Conservation (phyloP, 2,888 invertebrate genomes). For the Apodemia hepburni region DNA sequence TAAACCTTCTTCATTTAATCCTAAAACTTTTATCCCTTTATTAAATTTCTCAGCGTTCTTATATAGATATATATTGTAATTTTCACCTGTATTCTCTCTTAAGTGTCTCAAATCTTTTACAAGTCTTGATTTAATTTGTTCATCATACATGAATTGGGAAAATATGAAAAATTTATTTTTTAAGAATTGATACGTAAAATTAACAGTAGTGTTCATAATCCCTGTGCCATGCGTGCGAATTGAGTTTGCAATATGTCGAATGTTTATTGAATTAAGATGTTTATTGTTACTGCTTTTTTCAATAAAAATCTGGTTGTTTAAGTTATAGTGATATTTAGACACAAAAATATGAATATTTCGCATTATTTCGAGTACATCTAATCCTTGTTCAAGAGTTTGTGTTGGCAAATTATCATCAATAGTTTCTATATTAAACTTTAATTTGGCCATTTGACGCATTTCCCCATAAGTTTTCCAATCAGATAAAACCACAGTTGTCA, state of each 20-base stretch:
- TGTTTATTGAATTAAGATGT: constrained; percentile 96
- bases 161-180: constrained; percentile 95
- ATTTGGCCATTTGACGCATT: constrained; percentile 95
- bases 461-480: constrained; percentile 99
- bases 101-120: constrained; percentile 93
- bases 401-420: constrained; percentile 97
- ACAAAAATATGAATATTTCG: constrained; percentile 97
- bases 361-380: constrained; percentile 98
- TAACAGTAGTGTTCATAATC: constrained; percentile 96
- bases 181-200: constrained; percentile 96
- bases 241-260: constrained; percentile 97
- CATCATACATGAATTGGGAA: constrained; percentile 98
- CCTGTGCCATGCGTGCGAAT: constrained; percentile 98
- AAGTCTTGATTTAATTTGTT: constrained; percentile 96
- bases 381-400: constrained; percentile 97
- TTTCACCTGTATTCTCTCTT: constrained; percentile 84
- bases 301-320: constrained; percentile 97
- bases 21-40: constrained; percentile 92
- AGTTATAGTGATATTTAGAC: constrained; percentile 94
- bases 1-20: constrained; percentile 88
- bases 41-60: constrained; percentile 97
- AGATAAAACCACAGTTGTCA: constrained; percentile 97
- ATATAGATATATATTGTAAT: constrained; percentile 88
- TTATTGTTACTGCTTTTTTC: constrained; percentile 95
- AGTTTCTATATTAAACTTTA: constrained; percentile 89